Conservation (phyloP, 1,140 invertebrate species). For the Carcinoscorpius rotundicauda region DNA sequence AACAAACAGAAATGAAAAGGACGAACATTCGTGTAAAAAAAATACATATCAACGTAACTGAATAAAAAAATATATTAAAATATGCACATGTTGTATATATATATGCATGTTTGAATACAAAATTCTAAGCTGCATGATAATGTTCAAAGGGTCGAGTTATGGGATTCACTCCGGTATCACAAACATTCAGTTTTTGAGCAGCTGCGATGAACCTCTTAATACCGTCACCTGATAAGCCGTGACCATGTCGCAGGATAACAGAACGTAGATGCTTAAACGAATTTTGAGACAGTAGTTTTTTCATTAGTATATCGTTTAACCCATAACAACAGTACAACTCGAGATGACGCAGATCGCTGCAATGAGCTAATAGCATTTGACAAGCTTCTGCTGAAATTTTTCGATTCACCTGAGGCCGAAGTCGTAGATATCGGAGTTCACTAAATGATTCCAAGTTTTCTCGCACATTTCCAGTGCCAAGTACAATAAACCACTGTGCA, state of each 20-base stretch:
- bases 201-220: conserved; percentile 10
- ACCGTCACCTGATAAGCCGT: conserved; percentile 16
- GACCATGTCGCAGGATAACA: conserved; percentile 23
- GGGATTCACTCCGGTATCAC: conserved; percentile 15
- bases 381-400: conserved; percentile 17
- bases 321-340: conserved; percentile 24
- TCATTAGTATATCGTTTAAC: conserved; percentile 17
- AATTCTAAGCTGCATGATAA: no score
- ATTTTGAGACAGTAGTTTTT: conserved; percentile 20
- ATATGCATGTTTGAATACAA: no score
- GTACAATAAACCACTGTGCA: conserved; percentile 23
- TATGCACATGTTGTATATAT: no score
- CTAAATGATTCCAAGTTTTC: conserved; percentile 16
- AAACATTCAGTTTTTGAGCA: conserved; percentile 13
- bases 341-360: conserved; percentile 15
- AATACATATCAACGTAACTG: no score
- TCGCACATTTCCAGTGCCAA: conserved; percentile 10
- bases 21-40: no score
- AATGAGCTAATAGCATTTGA: conserved; percentile 16
- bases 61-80: no score
- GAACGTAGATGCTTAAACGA: conserved; percentile 14
- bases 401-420: conserved; percentile 20
- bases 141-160: no score
- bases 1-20: no score
- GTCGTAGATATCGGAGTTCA: conserved; percentile 18